Percentiles rank a stretch among this genome's conserved stretches.
Evolutionary conservation across 2,113 vertebrate species (phyloP).

Genomic region (Chloropsis cyanopogon): DNA sequence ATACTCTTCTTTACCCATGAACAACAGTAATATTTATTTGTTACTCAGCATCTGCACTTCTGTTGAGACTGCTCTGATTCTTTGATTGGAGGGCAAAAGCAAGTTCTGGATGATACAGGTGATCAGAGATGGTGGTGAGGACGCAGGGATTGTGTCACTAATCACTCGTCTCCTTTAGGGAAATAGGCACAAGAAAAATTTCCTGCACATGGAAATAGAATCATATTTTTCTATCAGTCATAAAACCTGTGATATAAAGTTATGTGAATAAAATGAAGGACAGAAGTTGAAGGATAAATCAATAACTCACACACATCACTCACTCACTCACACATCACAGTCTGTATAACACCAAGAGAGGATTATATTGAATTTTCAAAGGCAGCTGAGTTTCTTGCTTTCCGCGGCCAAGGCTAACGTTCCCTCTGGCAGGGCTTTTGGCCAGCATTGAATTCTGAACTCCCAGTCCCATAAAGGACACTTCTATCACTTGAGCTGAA

Average conservation of each 20-base stretch:
- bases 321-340: neutral
- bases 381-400: neutral
- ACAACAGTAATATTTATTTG: neutral
- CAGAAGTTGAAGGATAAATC: conserved; percentile 41
- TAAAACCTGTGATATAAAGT: conserved; percentile 2
- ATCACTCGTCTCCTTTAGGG: neutral
- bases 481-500: neutral
- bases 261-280: conserved; percentile 40
- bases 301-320: neutral
- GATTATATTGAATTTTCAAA: neutral
- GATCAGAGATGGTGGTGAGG: neutral
- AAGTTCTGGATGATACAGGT: neutral
- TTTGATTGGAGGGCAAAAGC: neutral
- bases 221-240: conserved; percentile 19
- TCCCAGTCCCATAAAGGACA: neutral
- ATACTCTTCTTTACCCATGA: neutral
- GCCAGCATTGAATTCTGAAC: neutral
- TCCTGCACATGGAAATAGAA: neutral
- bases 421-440: neutral
- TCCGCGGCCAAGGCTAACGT: neutral
- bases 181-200: neutral
- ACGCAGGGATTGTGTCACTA: neutral
- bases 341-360: neutral
- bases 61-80: neutral
- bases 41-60: neutral